Conservation (phyloP, 92 coral and sea anemone genomes). For the Umimayanthus kanabou region DNA sequence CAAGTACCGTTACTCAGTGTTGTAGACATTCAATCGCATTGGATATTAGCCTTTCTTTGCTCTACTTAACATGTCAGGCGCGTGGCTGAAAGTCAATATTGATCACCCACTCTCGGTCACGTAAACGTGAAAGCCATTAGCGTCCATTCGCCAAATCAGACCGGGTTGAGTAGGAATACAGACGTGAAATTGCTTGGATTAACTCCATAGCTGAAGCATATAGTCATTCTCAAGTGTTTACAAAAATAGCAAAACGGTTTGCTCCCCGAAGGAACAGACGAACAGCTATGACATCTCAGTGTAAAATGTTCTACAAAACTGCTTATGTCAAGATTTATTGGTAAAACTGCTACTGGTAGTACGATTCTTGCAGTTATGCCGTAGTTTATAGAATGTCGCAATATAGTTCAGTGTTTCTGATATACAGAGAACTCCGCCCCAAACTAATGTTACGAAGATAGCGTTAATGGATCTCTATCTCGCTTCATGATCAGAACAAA, state of each 20-base stretch:
- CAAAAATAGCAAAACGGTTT: conserved; percentile 15
- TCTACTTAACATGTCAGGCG: conserved; percentile 9
- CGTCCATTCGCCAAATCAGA: conserved; percentile 16
- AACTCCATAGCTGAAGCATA: conserved; percentile 31
- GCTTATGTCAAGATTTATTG: no score
- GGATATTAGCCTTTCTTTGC: conserved; percentile 1
- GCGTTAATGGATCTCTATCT: neutral
- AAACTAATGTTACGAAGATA: neutral
- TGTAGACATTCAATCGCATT: conserved; percentile 2
- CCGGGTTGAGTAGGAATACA: neutral
- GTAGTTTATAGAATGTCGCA: neutral
- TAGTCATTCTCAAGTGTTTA: conserved; percentile 32
- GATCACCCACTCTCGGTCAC: conserved; percentile 6
- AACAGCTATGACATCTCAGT: neutral
- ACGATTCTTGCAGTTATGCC: no score
- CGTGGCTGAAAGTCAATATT: conserved; percentile 40
- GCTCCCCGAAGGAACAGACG: neutral
- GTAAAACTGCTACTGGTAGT: no score
- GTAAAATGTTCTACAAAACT: neutral
- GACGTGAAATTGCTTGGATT: conserved; percentile 40
- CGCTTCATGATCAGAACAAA: no score
- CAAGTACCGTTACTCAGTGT: conserved; percentile 22
- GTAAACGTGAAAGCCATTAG: conserved; percentile 27
- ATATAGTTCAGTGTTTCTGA: no score
- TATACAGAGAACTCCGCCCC: neutral